Evolutionary conservation across 1,140 invertebrate species (phyloP), one percentile per base, ranked within the genome.

Genomic region (Drosophila paulistorum): DNA sequence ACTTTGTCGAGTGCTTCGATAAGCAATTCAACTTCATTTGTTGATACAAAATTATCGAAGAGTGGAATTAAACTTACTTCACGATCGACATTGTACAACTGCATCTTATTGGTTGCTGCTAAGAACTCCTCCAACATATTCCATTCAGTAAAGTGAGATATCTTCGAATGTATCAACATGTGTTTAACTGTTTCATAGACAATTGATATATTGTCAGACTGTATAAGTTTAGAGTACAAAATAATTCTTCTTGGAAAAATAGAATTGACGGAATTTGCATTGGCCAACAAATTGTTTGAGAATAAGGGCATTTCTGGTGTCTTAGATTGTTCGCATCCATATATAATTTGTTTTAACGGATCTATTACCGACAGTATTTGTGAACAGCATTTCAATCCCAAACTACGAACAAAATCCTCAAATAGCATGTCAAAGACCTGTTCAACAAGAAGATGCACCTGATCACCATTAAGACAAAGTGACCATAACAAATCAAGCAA

Each of bases 271-370:
- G 87, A 26, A 7, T 42, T 13, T 94, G 74, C 13, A 93, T 90
- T 54, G 94, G 94, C 35, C 92, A 83, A 9, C 1, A 48, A 17
- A 94, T 89, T 11, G 95, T 83, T 81, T 95, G 94, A n/a, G 92
- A 92, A 81, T 94, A 17, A 3, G 7, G 6, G 14, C 14, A 30
- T 30, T 10, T 20, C 7, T 48, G 94, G 73, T 94, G 94, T 30
- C 6, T 30, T 1, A 17, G 17, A 17, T 17, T 17, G 17, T 17
- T 17, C 17, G 17, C 17, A 17, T 17, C 17, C 17, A 1, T 17
- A 17, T 17, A 17, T 17, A 17, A 17, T 1, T 17, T 17, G 17
- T 17, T 17, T 17, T 17, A 17, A 17, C 17, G 17, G 17, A 17
- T 17, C 30, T 1, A 73, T 67, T 4, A 87, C 20, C 1, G n/a